Evolutionary conservation across 2,797 vertebrate species (phyloP).

Genomic region (Dallia pectoralis): DNA sequence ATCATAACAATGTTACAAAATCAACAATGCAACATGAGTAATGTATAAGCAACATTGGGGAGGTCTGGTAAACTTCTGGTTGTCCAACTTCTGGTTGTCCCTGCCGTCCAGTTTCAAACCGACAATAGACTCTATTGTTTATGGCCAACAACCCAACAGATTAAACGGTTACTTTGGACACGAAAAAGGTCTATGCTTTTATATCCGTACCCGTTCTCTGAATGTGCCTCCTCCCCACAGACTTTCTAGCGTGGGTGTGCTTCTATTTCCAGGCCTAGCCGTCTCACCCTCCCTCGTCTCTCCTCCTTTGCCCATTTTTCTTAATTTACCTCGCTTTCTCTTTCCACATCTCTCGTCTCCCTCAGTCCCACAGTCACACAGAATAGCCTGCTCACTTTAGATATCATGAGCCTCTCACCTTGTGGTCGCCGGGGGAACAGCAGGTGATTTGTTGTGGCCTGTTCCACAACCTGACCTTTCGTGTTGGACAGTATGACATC

Average conservation of each 20-base stretch:
- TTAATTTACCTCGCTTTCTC: not conserved
- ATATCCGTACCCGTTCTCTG: not conserved
- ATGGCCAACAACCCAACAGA: not conserved
- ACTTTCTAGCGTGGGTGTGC: not conserved
- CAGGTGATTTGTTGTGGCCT: not conserved
- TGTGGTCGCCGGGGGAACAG: not conserved
- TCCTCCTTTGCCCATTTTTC: not conserved
- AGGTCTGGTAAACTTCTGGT: no score
- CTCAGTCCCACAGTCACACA: not conserved
- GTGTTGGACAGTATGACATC: no score
- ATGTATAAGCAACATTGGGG: no score
- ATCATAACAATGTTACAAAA: no score
- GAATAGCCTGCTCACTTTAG: not conserved
- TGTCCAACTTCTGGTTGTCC: not conserved
- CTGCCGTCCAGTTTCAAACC: not conserved
- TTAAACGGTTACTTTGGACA: not conserved
- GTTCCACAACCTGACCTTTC: not conserved
- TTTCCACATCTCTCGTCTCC: not conserved
- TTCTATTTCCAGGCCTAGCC: not conserved
- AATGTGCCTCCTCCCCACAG: no score
- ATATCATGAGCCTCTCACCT: not conserved
- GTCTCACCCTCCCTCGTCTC: not conserved
- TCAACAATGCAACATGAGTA: no score
- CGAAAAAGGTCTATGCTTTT: constrained; percentile 12
- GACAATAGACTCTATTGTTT: not conserved